Percentiles rank a stretch among this genome's conserved stretches.
Conservation (phyloP, 2,113 vertebrate genomes). For the Lepus americanus region DNA sequence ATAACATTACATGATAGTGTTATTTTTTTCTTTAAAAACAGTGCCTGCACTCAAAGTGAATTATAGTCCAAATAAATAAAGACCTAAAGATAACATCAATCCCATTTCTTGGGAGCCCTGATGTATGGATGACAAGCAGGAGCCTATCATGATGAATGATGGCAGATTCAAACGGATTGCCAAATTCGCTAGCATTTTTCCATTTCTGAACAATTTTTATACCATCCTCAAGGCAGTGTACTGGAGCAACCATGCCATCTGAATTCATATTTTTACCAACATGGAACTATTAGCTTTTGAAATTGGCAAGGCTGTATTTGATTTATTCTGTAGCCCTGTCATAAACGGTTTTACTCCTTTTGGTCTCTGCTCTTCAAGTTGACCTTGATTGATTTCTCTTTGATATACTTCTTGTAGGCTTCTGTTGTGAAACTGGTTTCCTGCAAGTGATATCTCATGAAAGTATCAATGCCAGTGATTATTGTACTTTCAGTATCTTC, state of each 20-base stretch:
- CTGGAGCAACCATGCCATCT: neutral
- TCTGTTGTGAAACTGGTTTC: neutral
- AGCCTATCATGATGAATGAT: neutral
- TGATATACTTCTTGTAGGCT: too few relatives aligned
- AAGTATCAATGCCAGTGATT: neutral
- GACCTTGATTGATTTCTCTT: slow-evolving; percentile 80
- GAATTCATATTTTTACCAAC: neutral
- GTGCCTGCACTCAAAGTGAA: too few relatives aligned
- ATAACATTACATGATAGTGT: too few relatives aligned
- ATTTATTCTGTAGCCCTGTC: slow-evolving; percentile 86
- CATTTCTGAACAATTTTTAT: neutral
- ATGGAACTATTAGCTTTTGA: slow-evolving; percentile 64
- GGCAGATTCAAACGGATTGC: neutral
- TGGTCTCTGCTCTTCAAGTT: slow-evolving; percentile 86
- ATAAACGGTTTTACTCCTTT: slow-evolving; percentile 88
- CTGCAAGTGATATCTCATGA: neutral
- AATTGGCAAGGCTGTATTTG: slow-evolving; percentile 86
- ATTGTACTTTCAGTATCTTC: neutral
- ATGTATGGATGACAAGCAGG: neutral
- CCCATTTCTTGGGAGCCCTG: too few relatives aligned
- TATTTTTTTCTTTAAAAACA: too few relatives aligned
- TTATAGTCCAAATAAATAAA: neutral
- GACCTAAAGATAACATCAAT: too few relatives aligned
- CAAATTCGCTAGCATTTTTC: neutral
- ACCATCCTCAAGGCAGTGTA: too few relatives aligned